A percentile compares a stretch with the other conserved stretches of the same genome.
phyloP scores from a whole-genome alignment of 2,113 vertebrate species.

The Blennius ocellaris region DNA sequence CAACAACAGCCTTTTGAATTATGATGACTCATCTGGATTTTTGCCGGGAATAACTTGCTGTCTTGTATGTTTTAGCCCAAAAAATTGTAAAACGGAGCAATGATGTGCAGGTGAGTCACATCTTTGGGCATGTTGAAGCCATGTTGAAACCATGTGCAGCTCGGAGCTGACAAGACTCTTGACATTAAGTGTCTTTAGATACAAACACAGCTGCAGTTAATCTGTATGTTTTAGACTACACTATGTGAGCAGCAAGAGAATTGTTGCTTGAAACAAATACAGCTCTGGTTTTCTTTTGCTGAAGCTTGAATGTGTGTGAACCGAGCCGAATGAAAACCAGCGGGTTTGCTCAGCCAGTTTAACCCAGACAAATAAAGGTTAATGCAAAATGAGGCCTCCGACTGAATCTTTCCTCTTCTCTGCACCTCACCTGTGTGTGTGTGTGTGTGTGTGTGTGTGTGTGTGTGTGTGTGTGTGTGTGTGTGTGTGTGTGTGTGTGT shows the following conservation, averaged over 20 bases:
- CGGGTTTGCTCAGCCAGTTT: constrained; percentile 44
- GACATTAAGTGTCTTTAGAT: constrained; percentile 3
- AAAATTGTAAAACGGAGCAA: neutral
- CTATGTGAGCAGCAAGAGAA: constrained; percentile 8
- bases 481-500: neutral
- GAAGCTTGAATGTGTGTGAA: constrained; percentile 33
- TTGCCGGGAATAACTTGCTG: neutral
- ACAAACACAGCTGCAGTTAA: neutral
- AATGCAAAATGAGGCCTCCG: constrained; percentile 67
- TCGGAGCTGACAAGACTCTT: neutral
- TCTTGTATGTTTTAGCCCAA: constrained; percentile 7
- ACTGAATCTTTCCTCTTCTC: constrained; percentile 58
- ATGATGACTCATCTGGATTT: constrained; percentile 60
- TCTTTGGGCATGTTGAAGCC: neutral
- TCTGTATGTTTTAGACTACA: neutral
- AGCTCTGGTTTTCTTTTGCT: constrained; percentile 26
- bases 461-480: constrained; percentile 13
- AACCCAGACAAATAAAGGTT: constrained; percentile 69
- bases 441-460: constrained; percentile 1
- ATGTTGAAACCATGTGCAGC: neutral
- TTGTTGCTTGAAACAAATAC: constrained; percentile 37
- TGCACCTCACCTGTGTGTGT: neutral
- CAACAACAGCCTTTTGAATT: constrained; percentile 52
- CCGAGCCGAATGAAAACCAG: constrained; percentile 53
- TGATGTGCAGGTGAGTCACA: neutral